Evolutionary conservation across 2,113 vertebrate species (phyloP), one percentile per base, ranked within the genome.

Genomic region (Uria lomvia): DNA sequence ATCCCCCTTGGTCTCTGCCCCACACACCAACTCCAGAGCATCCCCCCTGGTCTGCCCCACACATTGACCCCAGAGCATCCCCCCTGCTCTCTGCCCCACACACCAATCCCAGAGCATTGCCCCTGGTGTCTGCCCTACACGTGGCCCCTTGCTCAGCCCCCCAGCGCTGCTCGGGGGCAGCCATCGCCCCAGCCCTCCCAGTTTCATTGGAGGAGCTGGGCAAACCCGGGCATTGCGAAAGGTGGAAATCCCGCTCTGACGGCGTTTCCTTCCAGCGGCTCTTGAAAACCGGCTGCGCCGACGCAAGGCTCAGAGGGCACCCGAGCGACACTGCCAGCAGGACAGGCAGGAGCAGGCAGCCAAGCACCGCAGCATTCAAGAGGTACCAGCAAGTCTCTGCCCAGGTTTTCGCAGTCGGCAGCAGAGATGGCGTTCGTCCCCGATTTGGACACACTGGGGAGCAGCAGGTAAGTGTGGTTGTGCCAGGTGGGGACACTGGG

Each of bases 211-310:
- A 81, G 42, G 42, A 91, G 94, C 55, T 95, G 67, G 15, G 75
- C 38, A 60, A 90, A 72, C 8, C 58, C 4, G 0, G 23, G 11
- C 0, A 0, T 97, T 97, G 76, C 79, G 6, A 96, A 95, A 96
- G 24, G 36, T 95, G 95, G 94, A 96, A 96, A 92, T 60, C 56
- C 91, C 95, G 15, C 55, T 73, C 50, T 89, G 93, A 84, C 65
- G 0, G 7, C 0, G 6, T 65, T 96, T 97, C 96, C 96, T 91
- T 94, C 66, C 79, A 63, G 68, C 22, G 1, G 5, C 60, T 38
- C 93, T 96, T 96, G 67, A 97, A 97, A 97, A 96, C 36, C 19
- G 5, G 22, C 5, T 2, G 2, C 8, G 0, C 62, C 0, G 2
- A 5, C 5, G 0, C 42, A 0, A 0, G 19, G 50, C 42, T 88